A percentile compares a stretch with the other conserved stretches of the same genome.
phyloP scores from a whole-genome alignment of 1,140 invertebrate species.

The Drosophila neocordata region DNA sequence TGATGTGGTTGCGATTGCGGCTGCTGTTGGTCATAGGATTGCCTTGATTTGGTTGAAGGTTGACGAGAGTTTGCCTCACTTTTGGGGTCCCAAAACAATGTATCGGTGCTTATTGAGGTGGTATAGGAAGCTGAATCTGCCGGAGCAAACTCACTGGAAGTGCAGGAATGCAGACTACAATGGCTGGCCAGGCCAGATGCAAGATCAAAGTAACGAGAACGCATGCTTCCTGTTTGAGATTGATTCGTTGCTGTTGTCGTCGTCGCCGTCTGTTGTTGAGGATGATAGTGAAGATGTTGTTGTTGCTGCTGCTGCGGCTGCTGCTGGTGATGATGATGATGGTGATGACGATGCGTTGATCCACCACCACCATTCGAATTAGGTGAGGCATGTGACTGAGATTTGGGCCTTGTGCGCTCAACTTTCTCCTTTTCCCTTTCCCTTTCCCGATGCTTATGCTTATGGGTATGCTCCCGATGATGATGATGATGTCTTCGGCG shows the following conservation, averaged over 20 bases:
- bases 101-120: conserved; percentile 92
- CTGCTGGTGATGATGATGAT: conserved; percentile 60
- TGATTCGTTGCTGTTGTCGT: conserved; percentile 51
- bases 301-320: not conserved
- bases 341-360: conserved; percentile 45
- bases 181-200: conserved; percentile 88
- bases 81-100: conserved; percentile 90
- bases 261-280: conserved; percentile 21
- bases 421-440: conserved; percentile 69
- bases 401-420: conserved; percentile 76
- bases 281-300: conserved; percentile 25
- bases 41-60: conserved; percentile 80
- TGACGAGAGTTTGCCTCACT: conserved; percentile 81
- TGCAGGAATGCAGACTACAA: conserved; percentile 91
- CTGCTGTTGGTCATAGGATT: conserved; percentile 72
- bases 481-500: conserved; percentile 85
- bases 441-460: conserved; percentile 83
- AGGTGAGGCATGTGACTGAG: conserved; percentile 82
- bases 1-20: conserved; percentile 63
- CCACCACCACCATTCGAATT: conserved; percentile 34
- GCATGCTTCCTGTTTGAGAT: conserved; percentile 66
- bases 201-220: conserved; percentile 84
- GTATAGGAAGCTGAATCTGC: conserved; percentile 90
- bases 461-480: conserved; percentile 86
- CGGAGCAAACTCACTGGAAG: conserved; percentile 88